These are phyloP conservation scores for Hirtodrosophila alboralis DNA, from an alignment of 2,888 invertebrate genomes.

Conservation along the genomic window DNA sequence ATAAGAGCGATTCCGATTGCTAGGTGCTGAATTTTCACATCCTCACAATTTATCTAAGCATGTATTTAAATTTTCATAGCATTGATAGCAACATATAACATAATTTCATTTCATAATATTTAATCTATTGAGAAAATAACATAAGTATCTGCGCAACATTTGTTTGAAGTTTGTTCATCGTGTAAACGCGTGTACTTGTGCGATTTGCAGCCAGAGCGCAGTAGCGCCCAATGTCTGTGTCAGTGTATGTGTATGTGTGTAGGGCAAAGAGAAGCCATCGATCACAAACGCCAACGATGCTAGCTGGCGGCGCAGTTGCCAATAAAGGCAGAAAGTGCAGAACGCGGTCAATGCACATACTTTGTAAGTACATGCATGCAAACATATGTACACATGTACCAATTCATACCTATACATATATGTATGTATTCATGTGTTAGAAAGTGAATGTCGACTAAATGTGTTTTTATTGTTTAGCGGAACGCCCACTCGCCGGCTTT, in stretches of 20 bases:
- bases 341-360: slow-evolving; percentile 13
- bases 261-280: slow-evolving; percentile 23
- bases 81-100: no score
- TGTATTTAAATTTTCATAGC: no score
- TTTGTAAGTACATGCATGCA: neutral
- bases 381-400: neutral
- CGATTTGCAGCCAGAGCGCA: slow-evolving; percentile 30
- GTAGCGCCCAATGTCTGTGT: neutral
- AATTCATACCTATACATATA: no score
- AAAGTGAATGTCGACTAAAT: slow-evolving; percentile 50
- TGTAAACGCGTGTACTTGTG: slow-evolving; percentile 3
- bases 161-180: no score
- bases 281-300: slow-evolving; percentile 27
- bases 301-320: slow-evolving; percentile 22
- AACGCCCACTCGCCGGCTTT: slow-evolving; percentile 28
- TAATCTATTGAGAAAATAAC: no score
- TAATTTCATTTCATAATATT: no score
- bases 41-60: no score
- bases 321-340: slow-evolving; percentile 42
- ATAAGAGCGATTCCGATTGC: no score
- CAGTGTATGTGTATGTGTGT: slow-evolving; percentile 2
- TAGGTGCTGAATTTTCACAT: no score
- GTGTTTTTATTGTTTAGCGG: slow-evolving; percentile 14
- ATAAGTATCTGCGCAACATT: no score
- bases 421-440: slow-evolving; percentile 9